Conservation (phyloP, 2,797 vertebrate genomes). For the Falco biarmicus region DNA sequence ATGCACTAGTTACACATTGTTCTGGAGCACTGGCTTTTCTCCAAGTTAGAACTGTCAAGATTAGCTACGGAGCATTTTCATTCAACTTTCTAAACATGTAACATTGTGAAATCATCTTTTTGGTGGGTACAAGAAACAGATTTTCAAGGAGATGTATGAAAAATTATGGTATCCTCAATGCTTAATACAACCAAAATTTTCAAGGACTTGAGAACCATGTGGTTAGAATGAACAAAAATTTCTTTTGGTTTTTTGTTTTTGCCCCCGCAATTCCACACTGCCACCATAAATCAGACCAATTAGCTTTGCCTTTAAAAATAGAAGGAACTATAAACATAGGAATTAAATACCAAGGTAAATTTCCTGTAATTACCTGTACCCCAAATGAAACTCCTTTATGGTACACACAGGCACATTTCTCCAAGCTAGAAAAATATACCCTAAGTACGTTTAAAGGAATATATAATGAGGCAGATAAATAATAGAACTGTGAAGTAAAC, state of each 20-base stretch:
- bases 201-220: not conserved
- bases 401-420: not conserved
- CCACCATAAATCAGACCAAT: constrained; percentile 27
- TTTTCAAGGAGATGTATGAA: constrained; percentile 46
- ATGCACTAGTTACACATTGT: not conserved
- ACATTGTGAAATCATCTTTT: not conserved
- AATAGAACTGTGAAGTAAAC: constrained; percentile 57
- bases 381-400: not conserved
- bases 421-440: not conserved
- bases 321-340: not conserved
- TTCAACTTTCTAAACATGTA: constrained; percentile 27
- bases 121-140: not conserved
- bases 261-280: not conserved
- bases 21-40: not conserved
- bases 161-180: not conserved
- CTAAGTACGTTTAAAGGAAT: not conserved
- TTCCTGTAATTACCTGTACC: not conserved
- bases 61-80: constrained; percentile 17
- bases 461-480: constrained; percentile 10
- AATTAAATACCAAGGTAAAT: not conserved
- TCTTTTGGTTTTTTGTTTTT: not conserved
- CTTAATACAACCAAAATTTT: not conserved
- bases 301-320: not conserved
- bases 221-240: not conserved
- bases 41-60: constrained; percentile 26